phyloP scores from a whole-genome alignment of 2,797 vertebrate species.

The Melopsittacus undulatus region DNA sequence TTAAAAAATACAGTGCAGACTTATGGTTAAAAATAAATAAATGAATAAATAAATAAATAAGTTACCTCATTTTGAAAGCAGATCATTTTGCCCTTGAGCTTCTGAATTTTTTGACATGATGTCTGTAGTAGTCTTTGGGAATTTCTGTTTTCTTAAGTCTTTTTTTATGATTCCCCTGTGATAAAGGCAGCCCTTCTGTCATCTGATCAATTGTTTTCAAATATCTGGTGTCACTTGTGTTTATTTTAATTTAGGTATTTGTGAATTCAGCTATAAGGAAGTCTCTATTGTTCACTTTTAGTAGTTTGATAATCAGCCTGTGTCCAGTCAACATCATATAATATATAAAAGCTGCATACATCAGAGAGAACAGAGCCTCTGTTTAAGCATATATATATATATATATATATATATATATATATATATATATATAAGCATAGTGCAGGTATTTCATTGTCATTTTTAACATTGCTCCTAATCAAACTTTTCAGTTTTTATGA shows the following conservation, averaged over 20 bases:
- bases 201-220: constrained; percentile 74
- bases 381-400: not conserved
- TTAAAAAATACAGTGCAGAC: not conserved
- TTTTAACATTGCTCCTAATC: not conserved
- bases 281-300: constrained; percentile 4
- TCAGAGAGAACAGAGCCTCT: not conserved
- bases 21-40: not conserved
- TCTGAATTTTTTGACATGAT: constrained; percentile 39
- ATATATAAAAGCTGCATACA: not conserved
- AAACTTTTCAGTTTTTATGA: not conserved
- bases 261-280: constrained; percentile 66
- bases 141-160: constrained; percentile 9
- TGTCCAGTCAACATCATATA: not conserved
- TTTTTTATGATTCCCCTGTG: constrained; percentile 65
- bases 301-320: constrained; percentile 4
- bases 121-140: not conserved
- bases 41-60: not conserved
- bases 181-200: constrained; percentile 72
- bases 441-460: not conserved
- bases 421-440: not conserved
- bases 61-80: constrained; percentile 62
- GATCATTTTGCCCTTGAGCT: constrained; percentile 54
- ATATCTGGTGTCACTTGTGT: constrained; percentile 70
- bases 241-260: constrained; percentile 64
- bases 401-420: not conserved